Percentiles rank a stretch among this genome's conserved stretches.
phyloP scores from a whole-genome alignment of 30 jellyfish, hydroid and myxozoan species.

The Chironex yamaguchii region DNA sequence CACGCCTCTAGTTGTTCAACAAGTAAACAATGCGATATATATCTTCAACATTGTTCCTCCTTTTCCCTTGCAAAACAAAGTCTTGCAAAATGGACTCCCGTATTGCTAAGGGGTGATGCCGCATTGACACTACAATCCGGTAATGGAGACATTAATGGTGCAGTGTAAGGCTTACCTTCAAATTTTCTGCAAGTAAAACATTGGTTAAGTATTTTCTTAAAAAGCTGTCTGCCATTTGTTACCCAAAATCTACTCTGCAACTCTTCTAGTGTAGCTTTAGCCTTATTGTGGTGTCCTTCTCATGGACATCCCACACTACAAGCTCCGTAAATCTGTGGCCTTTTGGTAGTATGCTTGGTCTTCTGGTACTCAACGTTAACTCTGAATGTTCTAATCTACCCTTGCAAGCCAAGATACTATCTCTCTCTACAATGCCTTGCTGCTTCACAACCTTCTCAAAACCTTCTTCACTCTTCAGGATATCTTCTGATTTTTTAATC shows the following conservation, averaged over 20 bases:
- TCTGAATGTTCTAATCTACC: no score
- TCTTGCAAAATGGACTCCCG: conserved; percentile 57
- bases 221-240: conserved; percentile 38
- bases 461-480: no score
- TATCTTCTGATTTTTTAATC: no score
- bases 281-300: conserved; percentile 25
- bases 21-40: conserved; percentile 33
- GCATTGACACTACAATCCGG: conserved; percentile 27
- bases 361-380: not conserved
- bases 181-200: conserved; percentile 13
- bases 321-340: conserved; percentile 12
- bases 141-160: conserved; percentile 21
- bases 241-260: conserved; percentile 16
- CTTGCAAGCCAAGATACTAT: no score
- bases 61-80: not conserved
- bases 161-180: conserved; percentile 8
- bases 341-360: conserved; percentile 33
- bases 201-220: conserved; percentile 5
- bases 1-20: conserved; percentile 39
- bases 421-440: no score
- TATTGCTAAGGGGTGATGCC: conserved; percentile 45
- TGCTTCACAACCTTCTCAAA: no score
- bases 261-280: conserved; percentile 40
- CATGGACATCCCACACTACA: conserved; percentile 15
- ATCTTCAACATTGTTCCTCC: conserved; percentile 10